Conservation (phyloP, 2,113 vertebrate genomes). For the Pelecanoides urinatrix region DNA sequence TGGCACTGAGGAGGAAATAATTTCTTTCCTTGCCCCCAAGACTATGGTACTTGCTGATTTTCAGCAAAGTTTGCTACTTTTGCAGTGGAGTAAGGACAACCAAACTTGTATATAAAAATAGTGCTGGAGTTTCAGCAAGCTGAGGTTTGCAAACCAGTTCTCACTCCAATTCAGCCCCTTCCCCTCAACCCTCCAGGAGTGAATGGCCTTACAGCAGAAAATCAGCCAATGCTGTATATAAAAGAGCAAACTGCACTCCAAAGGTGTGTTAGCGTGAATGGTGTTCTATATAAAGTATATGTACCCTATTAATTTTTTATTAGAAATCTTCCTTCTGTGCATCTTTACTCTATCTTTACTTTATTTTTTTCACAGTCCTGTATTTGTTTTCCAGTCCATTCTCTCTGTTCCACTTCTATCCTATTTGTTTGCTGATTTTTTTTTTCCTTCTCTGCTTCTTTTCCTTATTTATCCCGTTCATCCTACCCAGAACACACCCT, state of each 20-base stretch:
- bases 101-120: neutral
- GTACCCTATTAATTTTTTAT: constrained; percentile 60
- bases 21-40: neutral
- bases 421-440: constrained; percentile 7
- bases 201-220: neutral
- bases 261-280: constrained; percentile 7
- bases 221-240: neutral
- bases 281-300: constrained; percentile 48
- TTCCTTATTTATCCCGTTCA: constrained; percentile 14
- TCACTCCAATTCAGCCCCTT: neutral
- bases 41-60: neutral
- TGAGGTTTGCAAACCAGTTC: neutral
- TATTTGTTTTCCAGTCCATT: constrained; percentile 31
- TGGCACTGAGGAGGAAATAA: neutral
- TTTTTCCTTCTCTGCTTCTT: neutral
- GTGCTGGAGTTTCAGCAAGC: neutral
- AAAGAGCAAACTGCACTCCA: constrained; percentile 15
- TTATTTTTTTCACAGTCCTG: neutral
- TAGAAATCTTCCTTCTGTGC: constrained; percentile 32
- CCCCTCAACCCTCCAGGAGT: neutral
- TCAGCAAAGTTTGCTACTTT: neutral
- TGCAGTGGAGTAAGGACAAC: neutral
- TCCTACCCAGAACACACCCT: neutral
- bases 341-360: constrained; percentile 27
- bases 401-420: neutral